These are phyloP conservation scores for Pyrocoelia pectoralis DNA, from an alignment of 2,888 invertebrate species.

Conservation along the genomic window DNA sequence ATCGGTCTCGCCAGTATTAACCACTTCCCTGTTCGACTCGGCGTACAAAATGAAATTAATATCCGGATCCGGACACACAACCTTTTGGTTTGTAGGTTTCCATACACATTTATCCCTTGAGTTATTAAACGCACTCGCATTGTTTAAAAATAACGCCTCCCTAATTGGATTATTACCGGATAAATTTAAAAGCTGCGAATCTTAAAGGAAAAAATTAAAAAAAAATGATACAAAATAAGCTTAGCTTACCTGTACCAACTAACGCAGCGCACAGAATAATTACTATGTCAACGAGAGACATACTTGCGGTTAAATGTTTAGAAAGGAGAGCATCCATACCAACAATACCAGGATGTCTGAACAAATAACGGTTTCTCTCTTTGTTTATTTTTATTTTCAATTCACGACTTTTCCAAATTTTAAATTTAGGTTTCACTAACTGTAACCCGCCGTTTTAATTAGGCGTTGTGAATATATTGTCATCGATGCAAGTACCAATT, in stretches of 20 bases:
- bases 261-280: neutral
- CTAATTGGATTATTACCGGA: slow-evolving; percentile 62
- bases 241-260: neutral
- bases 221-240: neutral
- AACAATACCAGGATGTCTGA: slow-evolving; percentile 7
- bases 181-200: slow-evolving; percentile 24
- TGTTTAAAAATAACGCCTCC: slow-evolving; percentile 70
- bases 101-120: slow-evolving; percentile 74
- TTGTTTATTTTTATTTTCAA: neutral
- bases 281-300: neutral
- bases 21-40: slow-evolving; percentile 60
- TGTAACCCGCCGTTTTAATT: too few species aligned
- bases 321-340: slow-evolving; percentile 3
- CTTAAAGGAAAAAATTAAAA: neutral
- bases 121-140: slow-evolving; percentile 64
- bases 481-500: slow-evolving; percentile 4
- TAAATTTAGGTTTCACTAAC: neutral
- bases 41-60: slow-evolving; percentile 71
- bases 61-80: slow-evolving; percentile 77
- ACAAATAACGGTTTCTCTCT: slow-evolving; percentile 6
- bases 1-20: slow-evolving; percentile 69
- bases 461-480: too few species aligned
- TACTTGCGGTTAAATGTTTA: slow-evolving; percentile 6
- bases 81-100: slow-evolving; percentile 69
- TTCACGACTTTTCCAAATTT: neutral